Percentiles rank a stretch among this genome's conserved stretches.
These are phyloP conservation scores for Cettia cetti DNA, from an alignment of 2,113 vertebrate genomes.

Conservation along the genomic window DNA sequence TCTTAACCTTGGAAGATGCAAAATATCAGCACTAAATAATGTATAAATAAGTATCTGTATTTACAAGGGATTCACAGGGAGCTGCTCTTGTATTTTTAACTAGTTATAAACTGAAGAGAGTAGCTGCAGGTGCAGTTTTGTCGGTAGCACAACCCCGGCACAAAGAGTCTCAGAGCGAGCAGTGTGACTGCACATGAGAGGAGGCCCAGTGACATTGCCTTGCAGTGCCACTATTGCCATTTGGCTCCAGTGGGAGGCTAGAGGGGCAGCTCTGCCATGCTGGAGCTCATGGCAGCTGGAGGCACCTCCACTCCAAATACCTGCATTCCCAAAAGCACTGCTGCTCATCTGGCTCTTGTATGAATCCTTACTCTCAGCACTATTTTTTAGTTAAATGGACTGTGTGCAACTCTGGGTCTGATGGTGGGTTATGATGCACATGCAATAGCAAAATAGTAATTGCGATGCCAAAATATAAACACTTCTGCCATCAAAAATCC, in stretches of 20 bases:
- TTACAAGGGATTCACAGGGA: neutral
- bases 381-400: neutral
- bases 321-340: neutral
- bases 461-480: neutral
- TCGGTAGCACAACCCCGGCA: neutral
- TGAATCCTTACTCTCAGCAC: neutral
- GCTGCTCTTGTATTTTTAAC: neutral
- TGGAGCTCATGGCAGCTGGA: neutral
- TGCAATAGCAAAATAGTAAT: neutral
- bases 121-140: neutral
- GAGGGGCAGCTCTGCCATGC: neutral
- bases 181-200: neutral
- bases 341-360: neutral
- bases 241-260: neutral
- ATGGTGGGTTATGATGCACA: neutral
- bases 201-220: accelerated
- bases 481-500: neutral
- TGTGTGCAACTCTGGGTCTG: neutral
- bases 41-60: neutral
- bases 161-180: neutral
- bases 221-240: neutral
- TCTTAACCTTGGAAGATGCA: neutral
- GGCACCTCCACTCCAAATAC: neutral
- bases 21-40: neutral
- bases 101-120: neutral